These are phyloP conservation scores for Chrysotoxum bicinctum DNA, from an alignment of 2,888 invertebrate species.

Conservation along the genomic window DNA sequence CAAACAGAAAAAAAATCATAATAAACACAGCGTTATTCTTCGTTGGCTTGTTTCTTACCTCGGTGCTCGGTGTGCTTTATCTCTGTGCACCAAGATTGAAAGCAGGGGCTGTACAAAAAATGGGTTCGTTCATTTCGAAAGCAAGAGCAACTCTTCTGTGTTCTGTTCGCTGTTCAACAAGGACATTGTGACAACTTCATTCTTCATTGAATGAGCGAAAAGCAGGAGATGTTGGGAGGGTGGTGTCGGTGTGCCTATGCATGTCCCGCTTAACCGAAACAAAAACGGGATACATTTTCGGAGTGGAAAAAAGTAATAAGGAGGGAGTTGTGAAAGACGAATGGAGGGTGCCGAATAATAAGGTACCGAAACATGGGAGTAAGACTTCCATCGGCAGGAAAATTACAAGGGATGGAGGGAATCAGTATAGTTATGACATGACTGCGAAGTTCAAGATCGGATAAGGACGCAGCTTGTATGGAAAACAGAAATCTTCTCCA, in stretches of 20 bases:
- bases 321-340: conserved; percentile 40
- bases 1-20: conserved; percentile 48
- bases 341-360: conserved; percentile 29
- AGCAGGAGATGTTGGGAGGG: neutral
- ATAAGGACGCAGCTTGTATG: neutral
- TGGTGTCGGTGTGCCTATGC: conserved; percentile 10
- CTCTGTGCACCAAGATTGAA: conserved; percentile 47
- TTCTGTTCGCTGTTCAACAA: conserved; percentile 17
- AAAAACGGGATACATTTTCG: conserved; percentile 49
- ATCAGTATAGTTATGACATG: neutral
- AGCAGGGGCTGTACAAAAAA: conserved; percentile 10
- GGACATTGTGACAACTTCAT: conserved; percentile 59
- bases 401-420: neutral
- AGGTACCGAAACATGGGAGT: conserved; percentile 36
- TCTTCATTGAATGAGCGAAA: conserved; percentile 49
- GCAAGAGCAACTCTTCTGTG: conserved; percentile 41
- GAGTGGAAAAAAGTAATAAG: conserved; percentile 13
- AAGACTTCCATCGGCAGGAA: conserved; percentile 39
- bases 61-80: conserved; percentile 28
- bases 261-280: conserved; percentile 44
- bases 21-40: conserved; percentile 67
- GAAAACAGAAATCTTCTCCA: neutral
- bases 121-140: conserved; percentile 17
- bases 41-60: conserved; percentile 23
- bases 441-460: conserved; percentile 34